phyloP scores from a whole-genome alignment of 2,113 vertebrate genomes.

The Panurus biarmicus region DNA sequence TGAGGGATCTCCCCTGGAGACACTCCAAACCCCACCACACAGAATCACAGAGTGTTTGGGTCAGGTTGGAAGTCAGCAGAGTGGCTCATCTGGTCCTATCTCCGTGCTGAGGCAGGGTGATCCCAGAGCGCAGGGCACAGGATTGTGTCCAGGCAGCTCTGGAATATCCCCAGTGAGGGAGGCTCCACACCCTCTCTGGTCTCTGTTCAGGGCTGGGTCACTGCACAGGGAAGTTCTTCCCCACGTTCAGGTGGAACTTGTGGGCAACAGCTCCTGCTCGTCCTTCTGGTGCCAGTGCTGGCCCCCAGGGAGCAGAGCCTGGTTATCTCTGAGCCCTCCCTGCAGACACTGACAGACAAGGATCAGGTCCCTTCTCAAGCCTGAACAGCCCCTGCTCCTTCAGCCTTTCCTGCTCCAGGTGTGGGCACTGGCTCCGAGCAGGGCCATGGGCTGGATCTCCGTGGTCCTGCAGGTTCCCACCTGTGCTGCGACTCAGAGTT shows the following conservation, averaged over 20 bases:
- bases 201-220: not conserved
- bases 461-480: not conserved
- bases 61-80: not conserved
- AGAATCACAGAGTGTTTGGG: too few species aligned
- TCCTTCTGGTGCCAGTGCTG: not conserved
- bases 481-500: not conserved
- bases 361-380: not conserved
- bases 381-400: not conserved
- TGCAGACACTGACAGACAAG: not conserved
- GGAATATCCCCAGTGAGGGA: not conserved
- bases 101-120: not conserved
- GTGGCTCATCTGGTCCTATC: not conserved
- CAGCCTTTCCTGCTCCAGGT: not conserved
- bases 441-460: not conserved
- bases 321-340: not conserved
- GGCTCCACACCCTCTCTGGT: not conserved
- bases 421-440: not conserved
- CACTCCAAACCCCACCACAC: not conserved
- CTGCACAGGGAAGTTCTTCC: not conserved
- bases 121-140: not conserved
- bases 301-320: not conserved
- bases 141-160: not conserved
- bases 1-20: not conserved
- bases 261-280: accelerated
- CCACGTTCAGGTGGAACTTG: not conserved